Percentiles rank a stretch among this genome's conserved stretches.
Conservation (phyloP, 2,888 invertebrate genomes). For the Drosophila neoperkinsi region DNA sequence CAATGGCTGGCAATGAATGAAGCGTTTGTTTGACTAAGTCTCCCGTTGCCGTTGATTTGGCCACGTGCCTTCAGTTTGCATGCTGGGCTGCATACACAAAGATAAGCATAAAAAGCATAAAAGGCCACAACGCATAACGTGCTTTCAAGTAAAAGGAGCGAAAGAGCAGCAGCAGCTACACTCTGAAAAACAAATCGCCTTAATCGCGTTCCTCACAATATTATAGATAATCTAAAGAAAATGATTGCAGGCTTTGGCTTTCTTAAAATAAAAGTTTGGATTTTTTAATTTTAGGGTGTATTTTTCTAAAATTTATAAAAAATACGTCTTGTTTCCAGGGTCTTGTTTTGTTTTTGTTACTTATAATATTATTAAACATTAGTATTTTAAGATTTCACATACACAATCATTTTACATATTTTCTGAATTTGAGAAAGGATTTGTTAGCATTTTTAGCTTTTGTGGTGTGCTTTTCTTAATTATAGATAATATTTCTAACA, state of each 20-base stretch:
- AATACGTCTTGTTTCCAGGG: background rate
- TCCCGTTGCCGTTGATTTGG: slow-evolving; percentile 21
- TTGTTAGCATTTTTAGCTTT: background rate
- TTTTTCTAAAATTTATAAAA: background rate
- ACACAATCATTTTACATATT: background rate
- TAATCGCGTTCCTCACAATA: background rate
- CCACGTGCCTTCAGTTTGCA: slow-evolving; percentile 47
- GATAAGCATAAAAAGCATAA: slow-evolving; percentile 52
- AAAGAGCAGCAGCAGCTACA: slow-evolving; percentile 3
- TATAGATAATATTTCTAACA: background rate
- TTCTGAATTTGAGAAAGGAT: background rate
- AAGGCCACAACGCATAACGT: slow-evolving; percentile 19
- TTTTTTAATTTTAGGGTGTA: background rate
- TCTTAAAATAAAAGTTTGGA: background rate
- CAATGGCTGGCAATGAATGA: slow-evolving; percentile 11
- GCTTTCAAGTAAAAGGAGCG: slow-evolving; percentile 20
- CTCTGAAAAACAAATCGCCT: background rate
- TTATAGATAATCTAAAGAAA: background rate
- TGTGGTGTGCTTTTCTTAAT: background rate
- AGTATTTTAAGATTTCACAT: background rate
- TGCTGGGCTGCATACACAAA: slow-evolving; percentile 63
- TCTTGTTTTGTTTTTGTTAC: too few relatives aligned
- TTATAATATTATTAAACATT: too few relatives aligned
- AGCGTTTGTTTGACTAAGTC: slow-evolving; percentile 1
- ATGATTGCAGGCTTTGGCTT: too few relatives aligned